Conservation (phyloP, 1,140 invertebrate species). For the Bursaphelenchus mucronatus region DNA sequence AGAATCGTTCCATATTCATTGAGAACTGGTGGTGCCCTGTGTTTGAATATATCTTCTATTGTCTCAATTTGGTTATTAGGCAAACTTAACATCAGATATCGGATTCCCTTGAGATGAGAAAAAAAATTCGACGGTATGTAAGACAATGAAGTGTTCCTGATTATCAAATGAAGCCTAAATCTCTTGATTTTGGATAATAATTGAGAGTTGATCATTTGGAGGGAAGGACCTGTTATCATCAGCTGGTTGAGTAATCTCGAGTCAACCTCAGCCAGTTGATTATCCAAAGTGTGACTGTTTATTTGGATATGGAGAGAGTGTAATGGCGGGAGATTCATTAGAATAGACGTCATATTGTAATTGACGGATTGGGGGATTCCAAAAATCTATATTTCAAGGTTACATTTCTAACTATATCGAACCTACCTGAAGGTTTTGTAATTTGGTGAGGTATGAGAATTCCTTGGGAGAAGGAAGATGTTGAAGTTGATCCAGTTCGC, state of each 20-base stretch:
- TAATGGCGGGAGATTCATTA: constrained; percentile 36
- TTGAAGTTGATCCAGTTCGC: constrained; percentile 27
- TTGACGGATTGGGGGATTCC: constrained; percentile 24
- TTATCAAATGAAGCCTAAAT: constrained; percentile 25
- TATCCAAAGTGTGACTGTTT: constrained; percentile 17
- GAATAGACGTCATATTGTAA: constrained; percentile 33
- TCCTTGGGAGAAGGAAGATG: constrained; percentile 22
- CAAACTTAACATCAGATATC: constrained; percentile 26
- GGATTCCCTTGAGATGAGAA: constrained; percentile 28
- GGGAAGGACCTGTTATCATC: constrained; percentile 33
- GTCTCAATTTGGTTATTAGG: constrained; percentile 31
- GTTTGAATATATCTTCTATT: constrained; percentile 23
- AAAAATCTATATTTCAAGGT: constrained; percentile 26
- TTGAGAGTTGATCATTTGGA: constrained; percentile 25
- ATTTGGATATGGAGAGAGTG: constrained; percentile 35
- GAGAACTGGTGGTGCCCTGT: constrained; percentile 20
- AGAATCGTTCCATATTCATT: constrained; percentile 40
- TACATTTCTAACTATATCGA: constrained; percentile 3
- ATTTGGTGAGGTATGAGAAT: constrained; percentile 28
- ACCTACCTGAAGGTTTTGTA: constrained; percentile 32
- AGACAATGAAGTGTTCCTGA: constrained; percentile 28
- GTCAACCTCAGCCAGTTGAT: constrained; percentile 29
- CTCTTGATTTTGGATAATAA: constrained; percentile 31
- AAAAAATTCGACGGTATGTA: constrained; percentile 38
- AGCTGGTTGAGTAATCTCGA: constrained; percentile 33